phyloP scores from a whole-genome alignment of 2,113 vertebrate genomes.

The Oophaga pumilio region DNA sequence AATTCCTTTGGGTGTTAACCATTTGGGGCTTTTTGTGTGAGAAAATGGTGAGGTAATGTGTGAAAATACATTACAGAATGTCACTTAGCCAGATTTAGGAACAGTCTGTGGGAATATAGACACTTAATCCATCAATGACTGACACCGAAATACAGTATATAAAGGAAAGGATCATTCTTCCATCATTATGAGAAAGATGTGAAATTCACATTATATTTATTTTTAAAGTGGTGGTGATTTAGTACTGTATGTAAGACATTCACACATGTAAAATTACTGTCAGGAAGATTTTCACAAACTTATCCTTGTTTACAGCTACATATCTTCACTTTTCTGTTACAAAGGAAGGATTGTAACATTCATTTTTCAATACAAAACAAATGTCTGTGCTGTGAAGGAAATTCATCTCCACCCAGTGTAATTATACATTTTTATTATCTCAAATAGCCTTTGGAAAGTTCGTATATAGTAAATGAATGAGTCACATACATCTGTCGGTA shows the following conservation, averaged over 20 bases:
- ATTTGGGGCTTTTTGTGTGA: background rate
- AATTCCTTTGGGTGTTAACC: constrained; percentile 1
- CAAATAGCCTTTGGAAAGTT: constrained; percentile 36
- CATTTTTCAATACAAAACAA: background rate
- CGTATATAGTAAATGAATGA: background rate
- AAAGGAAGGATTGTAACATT: background rate
- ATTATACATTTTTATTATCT: constrained; percentile 37
- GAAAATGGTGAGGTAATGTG: background rate
- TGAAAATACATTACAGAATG: background rate
- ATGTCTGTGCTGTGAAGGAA: background rate
- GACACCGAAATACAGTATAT: background rate
- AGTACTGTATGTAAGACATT: background rate
- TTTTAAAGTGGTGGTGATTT: background rate
- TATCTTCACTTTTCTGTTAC: background rate
- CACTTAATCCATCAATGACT: background rate
- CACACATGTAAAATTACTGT: background rate
- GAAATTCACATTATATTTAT: background rate
- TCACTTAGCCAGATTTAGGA: background rate
- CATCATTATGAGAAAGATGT: background rate
- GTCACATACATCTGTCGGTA: constrained; percentile 12
- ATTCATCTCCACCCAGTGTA: background rate
- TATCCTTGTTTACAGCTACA: background rate
- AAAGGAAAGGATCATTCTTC: background rate
- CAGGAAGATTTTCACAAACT: background rate
- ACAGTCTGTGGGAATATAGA: background rate